Evolutionary conservation across 92 coral and sea anemone species (phyloP), one percentile per base, ranked within the genome.

Genomic region (Meandrina meandrites): DNA sequence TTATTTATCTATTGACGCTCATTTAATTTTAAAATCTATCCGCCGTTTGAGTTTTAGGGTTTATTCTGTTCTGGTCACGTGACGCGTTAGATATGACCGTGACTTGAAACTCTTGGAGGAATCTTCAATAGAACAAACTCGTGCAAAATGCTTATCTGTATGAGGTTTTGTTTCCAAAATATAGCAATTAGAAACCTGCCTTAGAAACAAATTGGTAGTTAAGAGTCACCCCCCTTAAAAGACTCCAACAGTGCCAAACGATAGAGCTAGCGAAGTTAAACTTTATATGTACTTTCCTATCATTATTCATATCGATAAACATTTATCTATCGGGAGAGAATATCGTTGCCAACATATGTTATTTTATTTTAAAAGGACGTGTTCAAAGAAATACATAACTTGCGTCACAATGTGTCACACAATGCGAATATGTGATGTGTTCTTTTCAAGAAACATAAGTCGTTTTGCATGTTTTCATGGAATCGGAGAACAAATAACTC

Each of bases 391-490:
- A 48, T 9, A 48, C 53, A 48, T 4, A 68, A 47, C 36, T 1
- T 8, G 62, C 66, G 82, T 85, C 88, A 85, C 82, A 85, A 60
- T 34, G 27, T 42, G 81, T 85, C 88, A 85, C 88, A 48, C 76
- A 60, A 83, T 36, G 51, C 62, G 21, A 57, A 60, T n/a, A n/a
- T n/a, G n/a, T n/a, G 11, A n/a, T 60, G 67, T 60, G 67, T 60
- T 60, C 22, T 22, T 5, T 60, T 60, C 14, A 24, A 27, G 68
- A 30, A 24, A 60, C 5, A 60, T 60, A 24, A 22, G 11, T 8
- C 68, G 14, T 24, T n/a, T 24, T 60, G 30, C 30, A 22, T 60
- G 28, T 60, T 60, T 60, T 1, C 68, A 24, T 60, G 7, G 68
- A 60, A 10, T 24, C 68, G 68, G 11, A 24, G 68, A 40, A 40